A percentile compares a stretch with the other conserved stretches of the same genome.
Conservation (phyloP, 2,888 invertebrate species). For the Uropetala carovei region DNA sequence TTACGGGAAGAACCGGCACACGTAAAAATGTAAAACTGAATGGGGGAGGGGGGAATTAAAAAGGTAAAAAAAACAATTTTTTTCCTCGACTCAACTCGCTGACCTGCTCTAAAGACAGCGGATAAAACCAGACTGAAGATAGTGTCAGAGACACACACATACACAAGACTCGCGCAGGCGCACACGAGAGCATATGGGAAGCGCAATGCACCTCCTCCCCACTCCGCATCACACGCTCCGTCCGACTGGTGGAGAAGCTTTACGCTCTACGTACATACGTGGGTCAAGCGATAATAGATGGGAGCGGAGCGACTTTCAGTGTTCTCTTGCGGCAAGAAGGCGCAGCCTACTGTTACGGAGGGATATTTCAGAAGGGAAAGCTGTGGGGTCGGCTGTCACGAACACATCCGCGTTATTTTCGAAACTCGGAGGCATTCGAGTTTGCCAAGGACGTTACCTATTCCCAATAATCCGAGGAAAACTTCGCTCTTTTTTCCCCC, state of each 20-base stretch:
- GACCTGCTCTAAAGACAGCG: neutral
- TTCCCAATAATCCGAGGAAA: slow-evolving; percentile 37
- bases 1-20: no score
- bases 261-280: neutral
- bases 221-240: neutral
- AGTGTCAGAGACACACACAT: neutral
- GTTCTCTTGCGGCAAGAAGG: neutral
- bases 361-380: slow-evolving; percentile 41
- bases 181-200: neutral
- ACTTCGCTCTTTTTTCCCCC: neutral
- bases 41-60: no score
- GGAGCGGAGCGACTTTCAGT: neutral
- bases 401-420: slow-evolving; percentile 46
- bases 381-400: neutral
- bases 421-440: slow-evolving; percentile 20
- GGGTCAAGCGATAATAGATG: neutral
- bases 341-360: neutral
- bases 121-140: slow-evolving; percentile 52
- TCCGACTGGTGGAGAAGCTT: neutral
- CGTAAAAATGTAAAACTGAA: no score
- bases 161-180: slow-evolving; percentile 46
- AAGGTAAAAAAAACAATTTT: neutral
- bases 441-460: slow-evolving; percentile 56
- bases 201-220: slow-evolving; percentile 29
- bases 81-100: neutral